Evolutionary conservation across 1,140 invertebrate genomes (phyloP).

Genomic region (Nylanderia fulva): DNA sequence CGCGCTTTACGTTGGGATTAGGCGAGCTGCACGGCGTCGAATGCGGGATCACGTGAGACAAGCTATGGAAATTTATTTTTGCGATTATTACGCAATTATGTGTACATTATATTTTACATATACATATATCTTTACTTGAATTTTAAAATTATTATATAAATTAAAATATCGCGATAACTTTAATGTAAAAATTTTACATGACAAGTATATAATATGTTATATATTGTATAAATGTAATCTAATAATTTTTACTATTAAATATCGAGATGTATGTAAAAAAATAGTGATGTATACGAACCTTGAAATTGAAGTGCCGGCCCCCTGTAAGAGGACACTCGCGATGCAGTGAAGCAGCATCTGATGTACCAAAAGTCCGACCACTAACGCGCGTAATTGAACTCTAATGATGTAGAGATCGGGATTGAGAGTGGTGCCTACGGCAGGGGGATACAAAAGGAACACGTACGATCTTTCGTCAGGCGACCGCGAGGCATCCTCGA

Average conservation of each 20-base stretch:
- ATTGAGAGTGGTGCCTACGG: conserved; percentile 90
- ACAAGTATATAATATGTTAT: not conserved
- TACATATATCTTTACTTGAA: not conserved
- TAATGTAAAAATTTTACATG: not conserved
- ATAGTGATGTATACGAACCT: conserved; percentile 82
- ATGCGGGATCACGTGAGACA: conserved; percentile 80
- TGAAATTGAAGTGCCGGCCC: conserved; percentile 85
- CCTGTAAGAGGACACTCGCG: conserved; percentile 93
- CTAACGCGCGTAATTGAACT: conserved; percentile 94
- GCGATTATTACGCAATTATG: not conserved
- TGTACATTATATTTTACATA: not conserved
- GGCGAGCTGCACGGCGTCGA: conserved; percentile 87
- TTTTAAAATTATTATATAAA: not conserved
- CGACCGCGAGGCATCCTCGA: conserved; percentile 76
- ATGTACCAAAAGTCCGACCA: conserved; percentile 95
- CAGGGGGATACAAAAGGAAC: conserved; percentile 94
- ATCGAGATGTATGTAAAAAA: not conserved
- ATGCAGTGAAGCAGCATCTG: conserved; percentile 96
- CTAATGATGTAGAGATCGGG: conserved; percentile 93
- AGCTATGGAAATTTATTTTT: conserved; percentile 76
- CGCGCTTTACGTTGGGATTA: conserved; percentile 60
- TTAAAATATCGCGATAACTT: not conserved
- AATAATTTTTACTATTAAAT: not conserved
- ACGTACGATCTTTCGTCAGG: conserved; percentile 94
- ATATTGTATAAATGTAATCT: not conserved